Evolutionary conservation across 2,113 vertebrate species (phyloP).

Genomic region (Marmota flaviventris): DNA sequence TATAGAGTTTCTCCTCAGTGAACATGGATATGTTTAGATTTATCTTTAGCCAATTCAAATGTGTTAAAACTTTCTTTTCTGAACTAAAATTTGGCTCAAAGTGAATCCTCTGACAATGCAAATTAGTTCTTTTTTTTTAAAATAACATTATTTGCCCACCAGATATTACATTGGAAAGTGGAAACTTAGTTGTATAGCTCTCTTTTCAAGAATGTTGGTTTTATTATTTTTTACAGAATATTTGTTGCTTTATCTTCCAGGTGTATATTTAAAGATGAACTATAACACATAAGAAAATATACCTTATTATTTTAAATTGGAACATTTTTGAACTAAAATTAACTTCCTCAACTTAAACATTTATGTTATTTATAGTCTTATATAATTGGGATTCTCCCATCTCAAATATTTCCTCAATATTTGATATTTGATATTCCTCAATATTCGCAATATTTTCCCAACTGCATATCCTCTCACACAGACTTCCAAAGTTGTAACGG

Average conservation of each 20-base stretch:
- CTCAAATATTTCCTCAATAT: not conserved
- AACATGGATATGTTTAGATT: not conserved
- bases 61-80: not conserved
- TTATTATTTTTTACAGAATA: not conserved
- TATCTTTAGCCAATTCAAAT: not conserved
- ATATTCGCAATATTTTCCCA: no score
- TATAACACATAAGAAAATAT: not conserved
- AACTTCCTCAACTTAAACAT: not conserved
- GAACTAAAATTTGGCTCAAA: not conserved
- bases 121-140: not conserved
- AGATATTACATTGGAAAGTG: not conserved
- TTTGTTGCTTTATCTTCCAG: not conserved
- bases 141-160: not conserved
- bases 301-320: not conserved
- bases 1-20: not conserved
- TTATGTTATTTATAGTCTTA: not conserved
- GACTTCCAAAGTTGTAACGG: not conserved
- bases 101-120: not conserved
- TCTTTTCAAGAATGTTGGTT: not conserved
- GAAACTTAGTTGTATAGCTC: not conserved
- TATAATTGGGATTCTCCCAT: not conserved
- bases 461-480: not conserved
- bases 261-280: slow-evolving; percentile 8
- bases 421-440: no score
- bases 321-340: not conserved